A percentile compares a stretch with the other conserved stretches of the same genome.
These are phyloP conservation scores for Drosophila kikkawai DNA, from an alignment of 1,140 invertebrate genomes.

Conservation along the genomic window DNA sequence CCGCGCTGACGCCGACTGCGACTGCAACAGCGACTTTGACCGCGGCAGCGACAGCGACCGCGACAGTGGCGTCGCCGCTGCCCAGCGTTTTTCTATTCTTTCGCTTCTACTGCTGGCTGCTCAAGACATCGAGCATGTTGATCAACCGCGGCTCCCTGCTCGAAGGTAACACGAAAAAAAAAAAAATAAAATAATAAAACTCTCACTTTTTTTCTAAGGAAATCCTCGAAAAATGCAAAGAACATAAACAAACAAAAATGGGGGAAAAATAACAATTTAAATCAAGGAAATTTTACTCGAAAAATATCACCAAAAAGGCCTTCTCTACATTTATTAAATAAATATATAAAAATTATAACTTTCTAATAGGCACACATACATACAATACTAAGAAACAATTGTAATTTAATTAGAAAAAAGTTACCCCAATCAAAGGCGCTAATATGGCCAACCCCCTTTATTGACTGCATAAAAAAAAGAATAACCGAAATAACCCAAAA, in stretches of 20 bases:
- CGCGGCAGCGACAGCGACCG: conserved; percentile 13
- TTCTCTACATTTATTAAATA: neutral
- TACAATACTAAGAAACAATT: too few species aligned
- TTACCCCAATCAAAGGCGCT: too few species aligned
- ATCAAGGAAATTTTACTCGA: neutral
- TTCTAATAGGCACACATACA: too few species aligned
- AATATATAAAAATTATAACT: too few species aligned
- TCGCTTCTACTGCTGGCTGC: conserved; percentile 67
- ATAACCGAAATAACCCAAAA: neutral
- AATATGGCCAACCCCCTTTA: too few species aligned
- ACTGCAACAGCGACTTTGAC: conserved; percentile 1
- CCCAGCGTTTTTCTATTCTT: conserved; percentile 68
- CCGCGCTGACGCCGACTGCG: conserved; percentile 11
- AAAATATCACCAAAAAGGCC: neutral
- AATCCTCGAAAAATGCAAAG: neutral
- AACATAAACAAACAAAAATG: neutral
- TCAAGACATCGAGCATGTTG: conserved; percentile 71
- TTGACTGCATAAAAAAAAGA: too few species aligned
- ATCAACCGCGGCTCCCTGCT: conserved; percentile 72
- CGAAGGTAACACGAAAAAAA: conserved; percentile 59
- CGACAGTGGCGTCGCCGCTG: conserved; percentile 52
- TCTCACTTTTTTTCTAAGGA: neutral
- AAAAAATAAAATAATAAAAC: conserved; percentile 1
- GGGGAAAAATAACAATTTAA: neutral
- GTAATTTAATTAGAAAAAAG: too few species aligned